phyloP scores from a whole-genome alignment of 2,888 invertebrate species.

The Rhingia rostrata region DNA sequence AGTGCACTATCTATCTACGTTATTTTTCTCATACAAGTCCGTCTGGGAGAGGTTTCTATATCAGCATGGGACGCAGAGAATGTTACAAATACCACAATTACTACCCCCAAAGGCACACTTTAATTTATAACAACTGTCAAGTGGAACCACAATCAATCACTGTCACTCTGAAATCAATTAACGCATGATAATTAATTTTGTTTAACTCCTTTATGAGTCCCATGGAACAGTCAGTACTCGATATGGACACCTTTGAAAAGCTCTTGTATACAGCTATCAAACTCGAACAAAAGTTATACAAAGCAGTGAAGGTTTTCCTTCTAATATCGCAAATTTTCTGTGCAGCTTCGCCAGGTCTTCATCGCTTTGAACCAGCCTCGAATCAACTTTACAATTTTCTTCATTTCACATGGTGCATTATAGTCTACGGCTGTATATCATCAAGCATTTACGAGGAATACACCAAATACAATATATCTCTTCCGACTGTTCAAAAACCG shows the following conservation, averaged over 20 bases:
- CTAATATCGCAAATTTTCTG: slow-evolving; percentile 74
- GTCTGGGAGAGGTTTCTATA: slow-evolving; percentile 77
- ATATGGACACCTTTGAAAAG: slow-evolving; percentile 39
- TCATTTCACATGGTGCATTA: slow-evolving; percentile 74
- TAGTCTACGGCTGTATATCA: slow-evolving; percentile 59
- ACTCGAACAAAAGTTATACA: slow-evolving; percentile 67
- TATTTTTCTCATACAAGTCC: slow-evolving; percentile 80
- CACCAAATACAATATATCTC: slow-evolving; percentile 50
- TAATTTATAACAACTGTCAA: not conserved
- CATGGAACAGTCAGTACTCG: slow-evolving; percentile 9
- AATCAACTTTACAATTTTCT: slow-evolving; percentile 58
- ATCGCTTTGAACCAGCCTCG: slow-evolving; percentile 18
- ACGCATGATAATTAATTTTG: slow-evolving; percentile 24
- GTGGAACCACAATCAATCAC: slow-evolving; percentile 27
- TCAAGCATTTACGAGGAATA: slow-evolving; percentile 66
- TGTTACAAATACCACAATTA: not conserved
- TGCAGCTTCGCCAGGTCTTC: slow-evolving; percentile 72
- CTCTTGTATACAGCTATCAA: slow-evolving; percentile 12
- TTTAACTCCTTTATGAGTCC: not conserved
- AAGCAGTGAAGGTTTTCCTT: slow-evolving; percentile 55
- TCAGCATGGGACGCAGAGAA: slow-evolving; percentile 55
- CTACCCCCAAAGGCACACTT: not conserved
- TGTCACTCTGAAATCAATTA: slow-evolving; percentile 52
- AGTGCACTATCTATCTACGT: slow-evolving; percentile 78
- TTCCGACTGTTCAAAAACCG: slow-evolving; percentile 75